Conservation (phyloP, 2,797 vertebrate species). For the Threskiornis aethiopicus region DNA sequence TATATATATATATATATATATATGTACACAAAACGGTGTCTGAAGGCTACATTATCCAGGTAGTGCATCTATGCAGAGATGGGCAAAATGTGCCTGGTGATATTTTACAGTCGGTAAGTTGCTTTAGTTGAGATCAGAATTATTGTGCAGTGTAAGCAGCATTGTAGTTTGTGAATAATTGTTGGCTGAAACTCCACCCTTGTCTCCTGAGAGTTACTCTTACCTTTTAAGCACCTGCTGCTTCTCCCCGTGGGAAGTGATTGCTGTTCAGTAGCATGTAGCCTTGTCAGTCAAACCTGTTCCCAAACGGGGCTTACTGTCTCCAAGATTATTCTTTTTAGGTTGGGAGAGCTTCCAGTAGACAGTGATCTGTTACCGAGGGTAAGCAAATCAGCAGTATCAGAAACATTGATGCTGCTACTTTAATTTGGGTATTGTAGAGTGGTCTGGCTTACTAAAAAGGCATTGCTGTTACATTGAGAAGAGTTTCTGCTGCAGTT, state of each 20-base stretch:
- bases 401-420: background rate
- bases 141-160: background rate
- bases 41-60: background rate
- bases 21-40: accelerated
- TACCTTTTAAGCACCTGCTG: background rate
- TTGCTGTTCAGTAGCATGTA: background rate
- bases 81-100: background rate
- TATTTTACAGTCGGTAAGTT: background rate
- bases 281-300: background rate
- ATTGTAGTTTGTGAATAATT: background rate
- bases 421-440: background rate
- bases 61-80: background rate
- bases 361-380: background rate
- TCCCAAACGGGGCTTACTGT: background rate
- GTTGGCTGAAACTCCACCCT: background rate
- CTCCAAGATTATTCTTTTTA: background rate
- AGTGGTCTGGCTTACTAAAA: background rate
- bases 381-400: background rate
- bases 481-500: background rate
- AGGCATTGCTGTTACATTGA: background rate
- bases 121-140: background rate
- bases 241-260: background rate
- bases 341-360: background rate
- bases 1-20: too few species aligned
- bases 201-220: background rate